Conservation (phyloP, 2,797 vertebrate genomes). For the Sylvia borin region DNA sequence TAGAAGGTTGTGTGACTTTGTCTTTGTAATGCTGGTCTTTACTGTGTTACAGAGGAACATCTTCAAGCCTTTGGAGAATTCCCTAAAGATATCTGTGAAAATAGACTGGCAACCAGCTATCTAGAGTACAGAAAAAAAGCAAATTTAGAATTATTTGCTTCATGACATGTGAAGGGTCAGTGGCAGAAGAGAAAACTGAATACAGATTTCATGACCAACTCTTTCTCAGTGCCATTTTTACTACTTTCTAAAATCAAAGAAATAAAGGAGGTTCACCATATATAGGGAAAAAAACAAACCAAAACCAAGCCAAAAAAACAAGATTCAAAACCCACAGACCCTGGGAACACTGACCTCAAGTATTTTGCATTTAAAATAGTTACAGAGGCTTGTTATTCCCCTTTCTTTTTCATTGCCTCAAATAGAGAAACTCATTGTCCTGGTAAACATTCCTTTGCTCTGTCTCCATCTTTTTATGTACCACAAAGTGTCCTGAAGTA, state of each 20-base stretch:
- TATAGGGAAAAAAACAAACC: background rate
- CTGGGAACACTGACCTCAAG: background rate
- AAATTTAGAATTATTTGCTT: background rate
- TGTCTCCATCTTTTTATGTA: background rate
- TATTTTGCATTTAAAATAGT: background rate
- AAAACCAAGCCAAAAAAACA: fast-evolving
- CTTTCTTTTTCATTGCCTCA: background rate
- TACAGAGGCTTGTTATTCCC: background rate
- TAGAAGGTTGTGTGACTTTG: background rate
- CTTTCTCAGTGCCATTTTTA: background rate
- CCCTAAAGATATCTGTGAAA: background rate
- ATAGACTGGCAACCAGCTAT: background rate
- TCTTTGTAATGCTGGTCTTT: background rate
- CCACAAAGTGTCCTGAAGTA: background rate
- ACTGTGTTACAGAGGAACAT: background rate
- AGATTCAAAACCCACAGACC: background rate
- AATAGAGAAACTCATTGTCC: background rate
- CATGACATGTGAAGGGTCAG: background rate
- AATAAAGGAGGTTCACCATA: background rate
- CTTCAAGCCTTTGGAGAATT: background rate
- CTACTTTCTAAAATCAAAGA: background rate
- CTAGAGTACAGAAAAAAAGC: background rate
- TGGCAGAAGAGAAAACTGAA: background rate
- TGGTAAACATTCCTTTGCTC: background rate
- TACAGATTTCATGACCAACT: background rate